Evolutionary conservation across 2,888 invertebrate genomes (phyloP).

Genomic region (Pammene aurita): DNA sequence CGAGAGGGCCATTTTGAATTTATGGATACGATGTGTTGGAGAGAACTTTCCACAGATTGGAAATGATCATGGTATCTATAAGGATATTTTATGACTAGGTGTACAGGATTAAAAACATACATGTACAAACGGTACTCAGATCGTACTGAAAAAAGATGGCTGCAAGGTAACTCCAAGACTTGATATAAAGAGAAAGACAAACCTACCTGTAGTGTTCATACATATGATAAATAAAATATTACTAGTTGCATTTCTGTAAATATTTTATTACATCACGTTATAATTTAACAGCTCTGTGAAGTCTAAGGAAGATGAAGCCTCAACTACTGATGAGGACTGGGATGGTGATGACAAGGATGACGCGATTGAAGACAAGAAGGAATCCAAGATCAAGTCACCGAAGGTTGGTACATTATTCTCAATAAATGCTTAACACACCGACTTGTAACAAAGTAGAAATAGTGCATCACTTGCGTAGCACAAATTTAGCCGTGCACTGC

Average conservation of each 20-base stretch:
- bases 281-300: slow-evolving; percentile 68
- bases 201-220: neutral
- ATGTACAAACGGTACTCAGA: neutral
- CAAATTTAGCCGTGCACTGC: too few species aligned
- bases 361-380: slow-evolving; percentile 70
- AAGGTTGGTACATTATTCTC: slow-evolving; percentile 58
- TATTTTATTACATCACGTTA: slow-evolving; percentile 18
- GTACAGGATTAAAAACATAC: slow-evolving; percentile 2
- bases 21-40: slow-evolving; percentile 17
- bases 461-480: too few species aligned
- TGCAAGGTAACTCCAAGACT: slow-evolving; percentile 17
- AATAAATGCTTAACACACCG: too few species aligned
- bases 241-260: neutral
- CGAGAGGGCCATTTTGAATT: slow-evolving; percentile 13
- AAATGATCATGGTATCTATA: slow-evolving; percentile 2
- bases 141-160: neutral
- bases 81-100: neutral
- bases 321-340: slow-evolving; percentile 80
- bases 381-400: slow-evolving; percentile 69
- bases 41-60: slow-evolving; percentile 20
- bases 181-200: neutral
- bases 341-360: slow-evolving; percentile 78
- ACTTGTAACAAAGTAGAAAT: too few species aligned
- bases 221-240: slow-evolving; percentile 1
- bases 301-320: slow-evolving; percentile 74